These are phyloP conservation scores for Pomatorhinus ruficollis DNA, from an alignment of 2,113 vertebrate genomes.

Conservation along the genomic window DNA sequence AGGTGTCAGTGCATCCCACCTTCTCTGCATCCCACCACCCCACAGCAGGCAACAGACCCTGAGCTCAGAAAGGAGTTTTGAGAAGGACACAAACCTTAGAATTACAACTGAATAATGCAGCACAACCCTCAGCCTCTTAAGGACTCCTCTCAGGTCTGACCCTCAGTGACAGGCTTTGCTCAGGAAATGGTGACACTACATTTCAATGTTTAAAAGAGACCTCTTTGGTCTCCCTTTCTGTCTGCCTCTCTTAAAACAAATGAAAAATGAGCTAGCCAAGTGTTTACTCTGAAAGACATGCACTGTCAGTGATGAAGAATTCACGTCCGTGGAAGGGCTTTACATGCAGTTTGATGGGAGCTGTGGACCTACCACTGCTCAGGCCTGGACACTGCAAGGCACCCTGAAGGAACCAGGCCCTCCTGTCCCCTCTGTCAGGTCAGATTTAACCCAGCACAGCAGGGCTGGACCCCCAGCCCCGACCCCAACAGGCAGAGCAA, in stretches of 20 bases:
- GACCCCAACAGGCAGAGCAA: background rate
- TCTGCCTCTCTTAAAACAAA: background rate
- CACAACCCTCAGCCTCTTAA: background rate
- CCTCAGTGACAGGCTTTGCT: background rate
- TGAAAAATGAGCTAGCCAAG: rapidly evolving
- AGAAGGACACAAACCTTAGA: background rate
- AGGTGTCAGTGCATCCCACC: background rate
- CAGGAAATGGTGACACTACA: conserved; percentile 8
- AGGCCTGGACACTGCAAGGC: background rate
- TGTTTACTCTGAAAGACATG: background rate
- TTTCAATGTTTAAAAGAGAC: conserved; percentile 21
- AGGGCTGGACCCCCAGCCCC: background rate
- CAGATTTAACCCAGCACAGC: background rate
- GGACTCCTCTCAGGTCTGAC: background rate
- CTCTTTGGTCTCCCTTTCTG: background rate
- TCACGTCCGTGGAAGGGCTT: background rate
- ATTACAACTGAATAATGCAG: background rate
- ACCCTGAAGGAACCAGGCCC: background rate
- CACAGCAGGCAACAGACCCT: background rate
- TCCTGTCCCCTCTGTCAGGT: background rate
- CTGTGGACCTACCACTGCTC: background rate
- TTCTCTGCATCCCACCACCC: background rate
- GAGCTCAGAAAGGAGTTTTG: background rate
- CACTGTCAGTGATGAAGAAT: background rate
- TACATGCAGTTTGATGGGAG: background rate